Conservation (phyloP, 2,113 vertebrate genomes). For the Asarcornis scutulata region DNA sequence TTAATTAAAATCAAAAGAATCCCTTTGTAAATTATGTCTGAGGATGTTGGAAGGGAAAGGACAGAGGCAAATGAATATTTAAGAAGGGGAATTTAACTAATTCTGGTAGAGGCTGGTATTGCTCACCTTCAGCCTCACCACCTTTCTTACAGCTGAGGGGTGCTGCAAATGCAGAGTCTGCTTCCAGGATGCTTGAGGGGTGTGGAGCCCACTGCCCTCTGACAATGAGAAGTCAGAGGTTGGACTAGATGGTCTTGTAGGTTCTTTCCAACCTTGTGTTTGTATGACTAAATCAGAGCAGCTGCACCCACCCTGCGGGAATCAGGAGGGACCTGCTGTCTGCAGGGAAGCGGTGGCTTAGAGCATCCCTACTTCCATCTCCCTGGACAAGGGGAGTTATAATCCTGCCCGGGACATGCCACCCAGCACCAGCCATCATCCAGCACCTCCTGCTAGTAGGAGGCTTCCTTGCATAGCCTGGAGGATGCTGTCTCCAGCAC, state of each 20-base stretch:
- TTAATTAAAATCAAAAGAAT: constrained; percentile 20
- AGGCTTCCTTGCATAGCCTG: not conserved
- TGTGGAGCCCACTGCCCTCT: not conserved
- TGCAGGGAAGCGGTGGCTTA: not conserved
- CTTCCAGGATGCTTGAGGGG: rapidly evolving
- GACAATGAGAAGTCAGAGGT: not conserved
- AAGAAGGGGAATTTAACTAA: not conserved
- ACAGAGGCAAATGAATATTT: not conserved
- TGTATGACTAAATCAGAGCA: not conserved
- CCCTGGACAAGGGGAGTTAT: not conserved
- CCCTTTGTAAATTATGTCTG: not conserved
- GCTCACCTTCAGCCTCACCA: not conserved
- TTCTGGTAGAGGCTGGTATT: not conserved
- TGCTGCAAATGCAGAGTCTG: not conserved
- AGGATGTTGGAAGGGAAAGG: not conserved
- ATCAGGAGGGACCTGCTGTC: not conserved
- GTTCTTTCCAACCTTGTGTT: no score
- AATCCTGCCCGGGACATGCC: rapidly evolving
- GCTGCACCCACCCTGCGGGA: rapidly evolving
- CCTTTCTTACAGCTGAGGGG: not conserved
- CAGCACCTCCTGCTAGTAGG: not conserved
- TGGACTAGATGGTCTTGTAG: no score
- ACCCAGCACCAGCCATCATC: not conserved
- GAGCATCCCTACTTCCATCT: not conserved
- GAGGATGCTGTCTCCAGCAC: not conserved